Base-by-base conservation (phyloP, 2,113 vertebrate species). In the Cebus imitator region DNA sequence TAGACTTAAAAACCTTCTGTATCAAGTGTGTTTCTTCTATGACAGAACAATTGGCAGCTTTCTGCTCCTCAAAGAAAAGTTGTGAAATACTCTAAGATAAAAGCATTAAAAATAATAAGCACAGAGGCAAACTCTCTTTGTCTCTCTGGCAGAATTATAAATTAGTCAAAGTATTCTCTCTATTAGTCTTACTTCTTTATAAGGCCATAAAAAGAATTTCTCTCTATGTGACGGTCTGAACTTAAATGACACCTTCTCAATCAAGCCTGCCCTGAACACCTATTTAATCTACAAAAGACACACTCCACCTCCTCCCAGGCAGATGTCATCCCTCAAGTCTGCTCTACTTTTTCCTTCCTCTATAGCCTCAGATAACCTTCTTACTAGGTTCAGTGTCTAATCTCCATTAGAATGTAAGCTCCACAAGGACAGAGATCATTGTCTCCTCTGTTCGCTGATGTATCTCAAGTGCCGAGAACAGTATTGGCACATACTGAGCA, bases 91-190 rank as follows among this genome's bases (percentile, higher is more conserved):
- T 84, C 79, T 58, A 85, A 93, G 61, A 55, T 70, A 27, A 90
- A 66, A 95, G 50, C 6, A 1, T 72, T 75, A 91, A 90, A 95
- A 80, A 72, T 43, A 84, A 82, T n/a, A 79, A 37, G 20, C 48
- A 18, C 25, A 45, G 52, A 52, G 21, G 43, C 52, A 43, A 66
- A 73, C 30, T 66, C 14, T 27, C 45, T 87, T 75, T 82, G 50
- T 25, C 2, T 58, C 11, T 70, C 85, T 37, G 35, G 27, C 10
- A 76, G 72, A 85, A 95, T 40, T 80, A 37, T n/a, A 76, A 96
- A 58, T 55, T 68, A 45, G 52, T 3, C 6, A 3, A 86, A 20
- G 37, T 72, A 17, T 96, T 68, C 35, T 23, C 35, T 92, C 52
- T 78, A 37, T n/a, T n/a, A 27, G 40, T 86, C 52, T 95, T 73